Conservation (phyloP, 1,140 invertebrate genomes). For the Potamilus streckersoni region DNA sequence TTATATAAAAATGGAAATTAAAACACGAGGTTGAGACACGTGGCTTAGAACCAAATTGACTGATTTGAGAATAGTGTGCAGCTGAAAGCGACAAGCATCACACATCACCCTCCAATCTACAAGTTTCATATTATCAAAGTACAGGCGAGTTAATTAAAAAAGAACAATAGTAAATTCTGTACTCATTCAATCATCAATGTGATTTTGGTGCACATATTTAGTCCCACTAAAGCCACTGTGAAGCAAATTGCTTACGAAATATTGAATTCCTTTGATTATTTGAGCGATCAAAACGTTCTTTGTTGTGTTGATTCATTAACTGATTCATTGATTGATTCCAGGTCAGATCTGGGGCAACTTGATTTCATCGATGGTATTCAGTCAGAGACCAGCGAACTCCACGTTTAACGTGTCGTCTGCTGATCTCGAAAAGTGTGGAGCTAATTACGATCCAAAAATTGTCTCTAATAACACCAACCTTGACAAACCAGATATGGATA, state of each 20-base stretch:
- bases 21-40: background rate
- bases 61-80: background rate
- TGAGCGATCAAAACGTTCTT: background rate
- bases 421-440: constrained; percentile 74
- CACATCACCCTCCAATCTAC: background rate
- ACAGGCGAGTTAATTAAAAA: background rate
- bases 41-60: background rate
- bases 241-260: background rate
- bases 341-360: constrained; percentile 84
- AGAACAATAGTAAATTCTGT: too few species aligned
- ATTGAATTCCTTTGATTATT: background rate
- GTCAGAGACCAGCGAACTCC: constrained; percentile 49
- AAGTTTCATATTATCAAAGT: background rate
- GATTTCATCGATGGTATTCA: constrained; percentile 90
- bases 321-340: background rate
- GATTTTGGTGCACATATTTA: background rate
- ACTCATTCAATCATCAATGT: background rate
- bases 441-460: constrained; percentile 78
- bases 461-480: constrained; percentile 40
- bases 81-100: background rate
- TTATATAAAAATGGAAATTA: background rate
- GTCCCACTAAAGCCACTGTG: background rate
- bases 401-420: constrained; percentile 21
- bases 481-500: constrained; percentile 33
- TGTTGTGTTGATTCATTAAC: too few species aligned